Evolutionary conservation across 2,113 vertebrate species (phyloP).

Genomic region (Thryonomys swinderianus): DNA sequence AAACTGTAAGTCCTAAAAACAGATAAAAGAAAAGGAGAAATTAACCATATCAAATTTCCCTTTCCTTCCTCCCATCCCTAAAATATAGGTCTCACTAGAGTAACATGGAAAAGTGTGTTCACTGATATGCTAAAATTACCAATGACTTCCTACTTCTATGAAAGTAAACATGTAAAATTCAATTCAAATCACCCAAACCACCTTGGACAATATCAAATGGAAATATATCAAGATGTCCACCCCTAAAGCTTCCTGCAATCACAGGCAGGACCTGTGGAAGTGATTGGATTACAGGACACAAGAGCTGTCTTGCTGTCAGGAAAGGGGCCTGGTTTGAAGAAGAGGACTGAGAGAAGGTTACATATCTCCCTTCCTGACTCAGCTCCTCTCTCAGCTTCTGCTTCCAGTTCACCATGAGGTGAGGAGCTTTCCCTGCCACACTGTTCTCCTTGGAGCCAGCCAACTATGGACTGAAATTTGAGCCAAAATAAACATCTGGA

Average conservation of each 20-base stretch:
- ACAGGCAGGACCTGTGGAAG: not conserved
- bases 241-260: not conserved
- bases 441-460: not conserved
- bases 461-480: not conserved
- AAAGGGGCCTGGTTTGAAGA: not conserved
- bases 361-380: not conserved
- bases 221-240: not conserved
- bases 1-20: constrained; percentile 93
- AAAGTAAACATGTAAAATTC: not conserved
- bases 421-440: not conserved
- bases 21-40: constrained; percentile 69
- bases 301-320: not conserved
- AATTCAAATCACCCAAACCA: constrained; percentile 44
- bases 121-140: not conserved
- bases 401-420: not conserved
- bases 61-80: not conserved
- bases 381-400: not conserved
- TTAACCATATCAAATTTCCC: constrained; percentile 60
- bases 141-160: constrained; percentile 38
- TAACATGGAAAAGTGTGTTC: not conserved
- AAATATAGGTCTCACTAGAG: constrained; percentile 42
- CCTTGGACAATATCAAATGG: not conserved
- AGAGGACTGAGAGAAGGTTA: too few relatives aligned
- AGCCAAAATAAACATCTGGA: not conserved
- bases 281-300: not conserved